Percentiles rank a stretch among this genome's conserved stretches.
Conservation (phyloP, 2,888 invertebrate genomes). For the Panzeria rudis region DNA sequence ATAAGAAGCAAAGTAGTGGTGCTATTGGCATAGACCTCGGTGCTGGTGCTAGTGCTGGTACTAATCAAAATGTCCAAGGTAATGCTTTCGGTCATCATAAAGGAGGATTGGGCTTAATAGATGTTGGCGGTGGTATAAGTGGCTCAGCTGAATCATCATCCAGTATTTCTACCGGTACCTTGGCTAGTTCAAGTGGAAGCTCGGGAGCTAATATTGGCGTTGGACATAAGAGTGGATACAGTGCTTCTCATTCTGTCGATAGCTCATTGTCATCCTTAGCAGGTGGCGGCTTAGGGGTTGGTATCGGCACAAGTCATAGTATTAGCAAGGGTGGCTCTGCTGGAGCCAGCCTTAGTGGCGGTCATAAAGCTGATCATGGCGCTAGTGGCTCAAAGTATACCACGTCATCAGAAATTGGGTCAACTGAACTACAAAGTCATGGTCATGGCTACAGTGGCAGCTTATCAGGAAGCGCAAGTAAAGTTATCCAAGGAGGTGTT, state of each 20-base stretch:
- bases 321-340: background rate
- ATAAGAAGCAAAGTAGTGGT: background rate
- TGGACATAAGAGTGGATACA: background rate
- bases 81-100: background rate
- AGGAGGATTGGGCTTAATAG: background rate
- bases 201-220: too few relatives aligned
- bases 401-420: background rate
- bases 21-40: background rate
- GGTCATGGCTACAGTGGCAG: background rate
- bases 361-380: background rate
- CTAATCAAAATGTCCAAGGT: too few relatives aligned
- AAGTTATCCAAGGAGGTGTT: background rate
- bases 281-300: background rate
- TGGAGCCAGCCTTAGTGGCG: background rate
- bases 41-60: too few relatives aligned
- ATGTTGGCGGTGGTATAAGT: slow-evolving; percentile 12
- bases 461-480: background rate
- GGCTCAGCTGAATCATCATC: slow-evolving; percentile 21
- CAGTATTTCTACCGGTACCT: background rate
- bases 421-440: background rate
- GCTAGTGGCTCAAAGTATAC: background rate
- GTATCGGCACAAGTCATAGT: background rate
- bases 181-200: background rate
- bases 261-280: background rate
- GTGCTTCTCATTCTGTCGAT: background rate